Percentiles rank a stretch among this genome's conserved stretches.
These are phyloP conservation scores for Ptychoptera contaminata DNA, from an alignment of 2,888 invertebrate genomes.

Conservation along the genomic window DNA sequence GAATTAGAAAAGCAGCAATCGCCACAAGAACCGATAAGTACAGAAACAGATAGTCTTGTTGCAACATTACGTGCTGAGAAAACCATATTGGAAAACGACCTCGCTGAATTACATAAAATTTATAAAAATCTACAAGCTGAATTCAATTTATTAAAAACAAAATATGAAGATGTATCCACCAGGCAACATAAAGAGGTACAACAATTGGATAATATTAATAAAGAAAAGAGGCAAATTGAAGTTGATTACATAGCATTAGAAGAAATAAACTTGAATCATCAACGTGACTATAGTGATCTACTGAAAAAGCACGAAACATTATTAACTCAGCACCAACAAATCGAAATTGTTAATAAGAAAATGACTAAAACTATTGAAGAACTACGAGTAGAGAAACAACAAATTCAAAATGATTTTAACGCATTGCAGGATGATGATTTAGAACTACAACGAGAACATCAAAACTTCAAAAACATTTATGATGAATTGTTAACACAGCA, in stretches of 20 bases:
- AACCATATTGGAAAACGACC: not conserved
- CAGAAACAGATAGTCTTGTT: not conserved
- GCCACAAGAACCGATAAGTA: not conserved
- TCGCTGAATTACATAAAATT: not conserved
- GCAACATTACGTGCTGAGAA: not conserved
- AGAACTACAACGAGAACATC: conserved; percentile 25
- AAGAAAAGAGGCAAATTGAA: no score
- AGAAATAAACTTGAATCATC: no score
- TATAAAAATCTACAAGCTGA: not conserved
- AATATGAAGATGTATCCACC: not conserved
- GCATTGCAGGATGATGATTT: not conserved
- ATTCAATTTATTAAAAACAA: not conserved
- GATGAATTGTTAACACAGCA: conserved; percentile 19
- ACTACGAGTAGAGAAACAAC: not conserved
- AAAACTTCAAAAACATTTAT: conserved; percentile 19
- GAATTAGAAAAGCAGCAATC: not conserved
- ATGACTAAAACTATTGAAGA: no score
- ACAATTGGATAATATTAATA: no score
- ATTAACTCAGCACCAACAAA: no score
- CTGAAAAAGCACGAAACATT: no score
- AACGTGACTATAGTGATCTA: no score
- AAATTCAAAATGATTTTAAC: not conserved
- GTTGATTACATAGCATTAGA: no score
- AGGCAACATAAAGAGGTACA: no score
- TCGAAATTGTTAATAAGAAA: no score